Base-by-base conservation (phyloP, 2,888 invertebrate genomes). In the Athalia circularis region DNA sequence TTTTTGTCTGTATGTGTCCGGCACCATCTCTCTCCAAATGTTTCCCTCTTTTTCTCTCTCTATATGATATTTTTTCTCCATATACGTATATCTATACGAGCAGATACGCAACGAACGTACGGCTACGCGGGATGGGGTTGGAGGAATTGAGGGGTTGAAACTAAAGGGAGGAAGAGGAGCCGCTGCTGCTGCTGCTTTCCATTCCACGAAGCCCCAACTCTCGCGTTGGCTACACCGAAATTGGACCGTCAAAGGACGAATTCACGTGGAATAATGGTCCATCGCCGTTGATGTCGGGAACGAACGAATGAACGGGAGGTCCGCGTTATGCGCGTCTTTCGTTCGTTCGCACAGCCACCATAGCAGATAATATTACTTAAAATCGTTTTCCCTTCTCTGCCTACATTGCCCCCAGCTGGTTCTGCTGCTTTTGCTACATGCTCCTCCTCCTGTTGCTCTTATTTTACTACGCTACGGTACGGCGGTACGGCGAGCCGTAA, bases 231-330 rank as follows among this genome's bases (percentile, higher is more conserved):
- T 75, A 75, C 75, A 75, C 75, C 62, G 77, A 68, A 61, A 65
- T 65, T 68, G 77, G 64, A 77, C 68, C 77, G 61, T 77, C 77
- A 77, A 68, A 68, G 77, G 77, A 77, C 68, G 77, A 77, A 77
- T 77, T 77, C 77, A 68, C 77, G 67, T 62, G 77, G 77, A 77
- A 68, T 68, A 68, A 68, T 59, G 77, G 75, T 75, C 75, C 72
- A 72, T 72, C 75, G 75, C 62, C 75, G 75, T 64, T 29, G 62
- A 75, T 75, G 75, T 62, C 47, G 50, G 62, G 75, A 72, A 13
- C 67, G 67, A 43, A 29, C 29, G 29, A 29, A 29, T 29, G 68
- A 68, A 13, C 54, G 54, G 29, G 45, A 72, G 72, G n/a, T 57
- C 57, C 59, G 57, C 68, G 72, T n/a, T 54, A 9, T 47, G 61